Conservation (phyloP, 2,888 invertebrate genomes). For the Aporophyla lueneburgensis region DNA sequence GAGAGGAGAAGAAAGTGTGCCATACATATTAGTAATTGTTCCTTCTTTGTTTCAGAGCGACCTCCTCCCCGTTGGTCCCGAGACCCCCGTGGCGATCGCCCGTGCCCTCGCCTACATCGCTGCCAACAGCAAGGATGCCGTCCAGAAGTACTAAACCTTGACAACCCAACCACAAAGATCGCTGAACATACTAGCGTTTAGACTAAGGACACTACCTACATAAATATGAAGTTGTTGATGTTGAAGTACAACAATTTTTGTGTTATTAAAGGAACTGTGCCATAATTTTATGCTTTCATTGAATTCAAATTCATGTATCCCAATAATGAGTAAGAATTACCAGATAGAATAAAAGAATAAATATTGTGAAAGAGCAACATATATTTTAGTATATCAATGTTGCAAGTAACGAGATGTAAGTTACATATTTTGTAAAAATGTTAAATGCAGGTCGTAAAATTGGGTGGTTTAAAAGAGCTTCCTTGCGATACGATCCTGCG, state of each 20-base stretch:
- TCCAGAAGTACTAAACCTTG: constrained; percentile 46
- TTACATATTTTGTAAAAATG: background rate
- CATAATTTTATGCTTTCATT: constrained; percentile 45
- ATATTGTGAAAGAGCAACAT: background rate
- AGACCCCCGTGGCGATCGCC: constrained; percentile 75
- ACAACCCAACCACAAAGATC: constrained; percentile 26
- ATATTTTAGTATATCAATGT: too few species aligned
- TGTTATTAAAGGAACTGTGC: constrained; percentile 56
- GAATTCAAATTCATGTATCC: background rate
- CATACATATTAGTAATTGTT: constrained; percentile 1
- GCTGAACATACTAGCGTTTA: constrained; percentile 23
- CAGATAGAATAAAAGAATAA: background rate
- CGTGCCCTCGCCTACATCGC: constrained; percentile 78
- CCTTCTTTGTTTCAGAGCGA: constrained; percentile 71
- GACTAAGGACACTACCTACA: constrained; percentile 15
- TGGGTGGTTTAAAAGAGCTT: background rate
- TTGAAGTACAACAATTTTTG: constrained; percentile 32
- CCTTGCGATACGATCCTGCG: background rate
- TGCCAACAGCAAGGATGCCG: constrained; percentile 54
- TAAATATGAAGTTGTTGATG: constrained; percentile 16
- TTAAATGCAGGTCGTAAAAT: background rate
- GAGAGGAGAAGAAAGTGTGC: background rate
- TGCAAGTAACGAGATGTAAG: background rate
- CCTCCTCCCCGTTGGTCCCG: constrained; percentile 76
- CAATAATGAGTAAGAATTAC: background rate